A percentile compares a stretch with the other conserved stretches of the same genome.
Evolutionary conservation across 2,888 invertebrate species (phyloP).

Genomic region (Leuctra nigra): DNA sequence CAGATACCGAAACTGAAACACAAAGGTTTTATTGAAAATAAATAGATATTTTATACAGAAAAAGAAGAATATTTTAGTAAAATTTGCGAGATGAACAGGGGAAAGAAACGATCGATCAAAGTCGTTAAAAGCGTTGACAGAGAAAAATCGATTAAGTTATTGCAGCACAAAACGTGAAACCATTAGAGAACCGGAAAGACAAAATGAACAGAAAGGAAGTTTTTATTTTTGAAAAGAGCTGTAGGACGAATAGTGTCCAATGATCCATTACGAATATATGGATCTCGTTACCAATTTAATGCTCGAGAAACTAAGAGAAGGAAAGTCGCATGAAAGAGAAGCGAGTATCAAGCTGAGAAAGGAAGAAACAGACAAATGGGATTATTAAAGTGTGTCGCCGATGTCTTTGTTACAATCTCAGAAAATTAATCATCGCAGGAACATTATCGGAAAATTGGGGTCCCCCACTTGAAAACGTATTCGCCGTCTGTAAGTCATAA

Average conservation of each 20-base stretch:
- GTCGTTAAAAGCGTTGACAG: constrained; percentile 20
- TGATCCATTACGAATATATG: constrained; percentile 28
- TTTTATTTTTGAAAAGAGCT: constrained; percentile 17
- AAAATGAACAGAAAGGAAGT: constrained; percentile 16
- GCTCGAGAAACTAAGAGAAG: constrained; percentile 20
- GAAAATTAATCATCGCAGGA: constrained; percentile 26
- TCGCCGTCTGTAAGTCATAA: constrained; percentile 27
- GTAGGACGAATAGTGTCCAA: constrained; percentile 24
- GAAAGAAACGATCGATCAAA: constrained; percentile 23
- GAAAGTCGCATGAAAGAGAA: constrained; percentile 15
- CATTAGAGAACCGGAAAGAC: constrained; percentile 21
- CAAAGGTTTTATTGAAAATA: too few relatives aligned
- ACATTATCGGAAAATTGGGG: constrained; percentile 26
- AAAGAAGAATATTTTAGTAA: not conserved
- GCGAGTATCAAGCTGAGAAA: constrained; percentile 13
- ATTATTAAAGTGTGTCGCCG: constrained; percentile 27
- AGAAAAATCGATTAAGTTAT: constrained; percentile 25
- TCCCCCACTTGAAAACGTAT: constrained; percentile 21
- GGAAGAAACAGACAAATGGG: constrained; percentile 18
- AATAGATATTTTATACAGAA: not conserved
- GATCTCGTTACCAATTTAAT: constrained; percentile 26
- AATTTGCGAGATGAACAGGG: not conserved
- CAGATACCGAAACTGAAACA: too few relatives aligned
- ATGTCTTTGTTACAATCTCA: constrained; percentile 27
- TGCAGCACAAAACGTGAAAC: constrained; percentile 21